Percentiles rank a stretch among this genome's conserved stretches.
Evolutionary conservation across 2,113 vertebrate species (phyloP).

Genomic region (Megatriorchis doriae): DNA sequence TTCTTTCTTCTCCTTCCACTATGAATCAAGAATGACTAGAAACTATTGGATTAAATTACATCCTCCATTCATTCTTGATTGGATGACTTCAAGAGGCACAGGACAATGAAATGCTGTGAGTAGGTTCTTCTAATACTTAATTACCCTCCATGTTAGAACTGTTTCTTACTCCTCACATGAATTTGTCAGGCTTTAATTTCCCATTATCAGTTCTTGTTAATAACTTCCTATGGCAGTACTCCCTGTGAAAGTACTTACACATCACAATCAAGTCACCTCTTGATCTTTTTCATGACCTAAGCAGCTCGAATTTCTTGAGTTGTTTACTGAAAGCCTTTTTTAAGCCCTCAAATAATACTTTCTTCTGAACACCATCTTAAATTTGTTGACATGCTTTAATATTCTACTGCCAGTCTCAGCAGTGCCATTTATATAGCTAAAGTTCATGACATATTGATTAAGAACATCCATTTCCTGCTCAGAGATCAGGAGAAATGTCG

Average conservation of each 20-base stretch:
- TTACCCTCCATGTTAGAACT: neutral
- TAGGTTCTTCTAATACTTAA: neutral
- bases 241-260: neutral
- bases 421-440: conserved; percentile 16
- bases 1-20: conserved; percentile 6
- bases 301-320: neutral
- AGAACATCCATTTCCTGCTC: conserved; percentile 6
- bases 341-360: neutral
- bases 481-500: neutral
- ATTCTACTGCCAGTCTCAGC: neutral
- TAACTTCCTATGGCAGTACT: neutral
- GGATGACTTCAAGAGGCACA: neutral
- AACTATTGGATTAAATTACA: neutral
- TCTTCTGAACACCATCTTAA: neutral
- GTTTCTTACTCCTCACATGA: neutral
- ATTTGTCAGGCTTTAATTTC: neutral
- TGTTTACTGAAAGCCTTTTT: neutral
- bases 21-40: neutral
- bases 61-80: neutral
- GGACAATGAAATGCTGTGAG: neutral
- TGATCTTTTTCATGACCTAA: neutral
- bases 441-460: conserved; percentile 50
- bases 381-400: conserved; percentile 31
- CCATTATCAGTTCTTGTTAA: neutral
- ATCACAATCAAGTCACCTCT: neutral